These are phyloP conservation scores for Sphaerophoria taeniata DNA, from an alignment of 2,888 invertebrate species.

Conservation along the genomic window DNA sequence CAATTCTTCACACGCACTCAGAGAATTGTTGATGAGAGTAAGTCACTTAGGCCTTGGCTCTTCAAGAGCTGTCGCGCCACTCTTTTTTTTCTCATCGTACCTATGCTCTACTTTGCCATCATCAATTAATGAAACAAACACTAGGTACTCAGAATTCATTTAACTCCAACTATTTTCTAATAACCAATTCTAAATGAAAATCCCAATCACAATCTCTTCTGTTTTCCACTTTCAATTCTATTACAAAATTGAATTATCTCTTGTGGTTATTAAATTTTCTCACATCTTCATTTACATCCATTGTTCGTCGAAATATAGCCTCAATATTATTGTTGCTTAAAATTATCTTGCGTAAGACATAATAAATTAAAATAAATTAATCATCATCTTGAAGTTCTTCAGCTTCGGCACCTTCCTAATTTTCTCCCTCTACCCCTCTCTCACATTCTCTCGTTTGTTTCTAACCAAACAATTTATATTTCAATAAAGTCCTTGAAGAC, in stretches of 20 bases:
- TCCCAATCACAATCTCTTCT: not conserved
- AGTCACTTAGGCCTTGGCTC: too few species aligned
- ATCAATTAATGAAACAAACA: too few species aligned
- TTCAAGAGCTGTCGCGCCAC: too few species aligned
- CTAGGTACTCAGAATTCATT: not conserved
- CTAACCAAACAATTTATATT: slow-evolving; percentile 31
- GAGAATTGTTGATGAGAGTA: too few species aligned
- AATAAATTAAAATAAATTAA: slow-evolving; percentile 38
- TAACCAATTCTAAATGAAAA: slow-evolving; percentile 17
- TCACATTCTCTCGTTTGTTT: not conserved
- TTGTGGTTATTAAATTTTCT: slow-evolving; percentile 11
- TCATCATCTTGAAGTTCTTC: slow-evolving; percentile 27
- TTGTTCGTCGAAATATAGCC: not conserved
- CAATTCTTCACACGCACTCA: too few species aligned
- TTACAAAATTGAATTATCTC: not conserved
- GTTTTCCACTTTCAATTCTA: not conserved
- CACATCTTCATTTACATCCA: slow-evolving; percentile 1
- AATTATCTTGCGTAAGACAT: not conserved
- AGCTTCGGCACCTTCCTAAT: not conserved
- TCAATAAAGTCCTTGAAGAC: slow-evolving; percentile 47
- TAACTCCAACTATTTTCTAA: not conserved
- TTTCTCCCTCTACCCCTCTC: not conserved
- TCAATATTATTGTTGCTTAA: not conserved
- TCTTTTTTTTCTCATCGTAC: too few species aligned
- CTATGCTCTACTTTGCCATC: too few species aligned